Conservation (phyloP, 2,113 vertebrate genomes). For the Perccottus glenii region DNA sequence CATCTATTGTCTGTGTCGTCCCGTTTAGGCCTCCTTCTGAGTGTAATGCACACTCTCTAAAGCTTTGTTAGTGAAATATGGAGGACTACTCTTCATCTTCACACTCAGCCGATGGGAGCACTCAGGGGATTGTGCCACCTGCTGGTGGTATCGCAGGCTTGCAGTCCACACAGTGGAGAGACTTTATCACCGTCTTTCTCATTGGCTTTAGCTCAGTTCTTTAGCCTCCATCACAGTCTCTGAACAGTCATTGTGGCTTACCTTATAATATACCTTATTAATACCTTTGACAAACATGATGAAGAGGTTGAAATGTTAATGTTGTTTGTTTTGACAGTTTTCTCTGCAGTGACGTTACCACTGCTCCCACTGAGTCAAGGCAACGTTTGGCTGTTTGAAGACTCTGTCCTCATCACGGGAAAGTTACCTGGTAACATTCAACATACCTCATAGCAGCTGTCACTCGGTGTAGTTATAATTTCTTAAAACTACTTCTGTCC, state of each 20-base stretch:
- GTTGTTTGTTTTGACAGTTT: conserved; percentile 79
- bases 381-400: conserved; percentile 95
- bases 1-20: conserved; percentile 30
- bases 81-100: conserved; percentile 12
- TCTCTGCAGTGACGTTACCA: conserved; percentile 89
- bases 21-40: not conserved
- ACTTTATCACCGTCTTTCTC: too few species aligned
- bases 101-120: conserved; percentile 19
- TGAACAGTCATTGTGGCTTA: too few species aligned
- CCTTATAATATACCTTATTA: too few species aligned
- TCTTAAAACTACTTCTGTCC: too few species aligned
- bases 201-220: too few species aligned
- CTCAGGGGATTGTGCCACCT: conserved; percentile 37
- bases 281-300: too few species aligned
- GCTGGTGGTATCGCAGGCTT: conserved; percentile 25
- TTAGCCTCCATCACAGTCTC: too few species aligned
- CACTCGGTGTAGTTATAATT: too few species aligned
- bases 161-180: not conserved
- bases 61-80: not conserved
- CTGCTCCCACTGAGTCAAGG: conserved; percentile 93
- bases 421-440: conserved; percentile 83
- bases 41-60: not conserved
- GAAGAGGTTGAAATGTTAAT: not conserved
- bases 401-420: conserved; percentile 89
- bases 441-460: too few species aligned